phyloP scores from a whole-genome alignment of 2,888 invertebrate genomes.

The Gari tellinella region DNA sequence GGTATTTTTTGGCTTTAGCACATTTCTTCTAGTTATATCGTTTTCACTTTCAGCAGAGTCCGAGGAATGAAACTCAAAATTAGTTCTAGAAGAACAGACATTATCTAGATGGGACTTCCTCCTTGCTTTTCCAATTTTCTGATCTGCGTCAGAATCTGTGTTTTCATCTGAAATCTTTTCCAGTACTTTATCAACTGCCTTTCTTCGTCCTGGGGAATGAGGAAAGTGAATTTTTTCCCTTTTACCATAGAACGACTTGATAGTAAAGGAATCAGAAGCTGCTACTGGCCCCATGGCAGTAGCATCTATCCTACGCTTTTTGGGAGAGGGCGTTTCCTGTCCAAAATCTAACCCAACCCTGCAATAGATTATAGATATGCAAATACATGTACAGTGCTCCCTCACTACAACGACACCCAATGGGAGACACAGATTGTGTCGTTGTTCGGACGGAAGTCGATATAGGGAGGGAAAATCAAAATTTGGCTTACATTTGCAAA shows the following conservation, averaged over 20 bases:
- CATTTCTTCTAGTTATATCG: conserved; percentile 10
- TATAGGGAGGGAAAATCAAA: too few relatives aligned
- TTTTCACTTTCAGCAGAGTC: conserved; percentile 42
- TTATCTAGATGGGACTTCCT: too few relatives aligned
- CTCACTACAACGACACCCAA: too few relatives aligned
- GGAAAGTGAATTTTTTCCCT: conserved; percentile 62
- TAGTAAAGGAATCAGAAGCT: conserved; percentile 59
- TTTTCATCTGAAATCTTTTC: conserved; percentile 53
- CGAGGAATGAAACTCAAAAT: conserved; percentile 52
- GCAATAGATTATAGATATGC: conserved; percentile 12
- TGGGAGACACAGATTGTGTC: too few relatives aligned
- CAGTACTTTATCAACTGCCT: conserved; percentile 47
- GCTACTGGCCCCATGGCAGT: conserved; percentile 6
- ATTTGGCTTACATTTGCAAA: too few relatives aligned
- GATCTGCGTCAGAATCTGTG: conserved; percentile 43
- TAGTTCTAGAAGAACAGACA: neutral
- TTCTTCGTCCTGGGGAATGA: conserved; percentile 63
- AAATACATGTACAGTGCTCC: too few relatives aligned
- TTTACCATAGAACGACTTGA: conserved; percentile 73
- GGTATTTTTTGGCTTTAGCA: conserved; percentile 13
- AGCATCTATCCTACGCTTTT: conserved; percentile 23
- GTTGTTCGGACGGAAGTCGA: too few relatives aligned
- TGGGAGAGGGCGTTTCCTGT: conserved; percentile 48
- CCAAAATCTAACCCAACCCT: conserved; percentile 56
- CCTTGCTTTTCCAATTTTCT: neutral